phyloP scores from a whole-genome alignment of 2,797 vertebrate species.

The Streptopelia turtur region DNA sequence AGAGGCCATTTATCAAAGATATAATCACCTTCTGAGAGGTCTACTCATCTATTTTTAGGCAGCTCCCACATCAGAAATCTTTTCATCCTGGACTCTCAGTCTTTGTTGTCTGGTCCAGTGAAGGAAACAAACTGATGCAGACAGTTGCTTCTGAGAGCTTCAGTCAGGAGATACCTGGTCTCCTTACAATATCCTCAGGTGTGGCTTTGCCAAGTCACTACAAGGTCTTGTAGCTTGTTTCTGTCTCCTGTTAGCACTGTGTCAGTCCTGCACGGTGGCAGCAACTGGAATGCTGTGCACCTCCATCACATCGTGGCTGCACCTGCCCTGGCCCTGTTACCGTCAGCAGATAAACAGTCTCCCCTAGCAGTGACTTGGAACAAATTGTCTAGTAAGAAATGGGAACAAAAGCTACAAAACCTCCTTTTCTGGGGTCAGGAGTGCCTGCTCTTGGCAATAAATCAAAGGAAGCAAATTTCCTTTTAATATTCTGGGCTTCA shows the following conservation, averaged over 20 bases:
- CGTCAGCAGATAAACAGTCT: conserved; percentile 25
- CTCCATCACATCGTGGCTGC: background rate
- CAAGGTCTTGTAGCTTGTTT: background rate
- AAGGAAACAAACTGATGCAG: background rate
- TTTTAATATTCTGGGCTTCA: conserved; percentile 17
- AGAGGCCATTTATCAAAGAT: background rate
- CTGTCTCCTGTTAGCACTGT: background rate
- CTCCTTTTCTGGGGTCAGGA: conserved; percentile 2
- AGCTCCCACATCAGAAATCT: background rate
- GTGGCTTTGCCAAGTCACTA: background rate
- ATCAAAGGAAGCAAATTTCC: conserved; percentile 40
- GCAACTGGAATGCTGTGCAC: background rate
- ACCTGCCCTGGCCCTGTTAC: conserved; percentile 8
- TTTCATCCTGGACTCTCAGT: background rate
- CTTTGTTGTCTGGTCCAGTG: background rate
- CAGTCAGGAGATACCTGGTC: background rate
- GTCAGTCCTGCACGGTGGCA: background rate
- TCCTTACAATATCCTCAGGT: background rate
- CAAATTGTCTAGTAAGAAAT: conserved; percentile 31
- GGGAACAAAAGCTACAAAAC: conserved; percentile 13
- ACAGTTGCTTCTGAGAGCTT: background rate
- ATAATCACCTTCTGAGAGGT: background rate
- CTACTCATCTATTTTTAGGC: background rate
- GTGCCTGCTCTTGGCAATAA: conserved; percentile 39
- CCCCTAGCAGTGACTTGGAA: conserved; percentile 8